These are phyloP conservation scores for Spilogale gracilis DNA, from an alignment of 2,113 vertebrate genomes.

Conservation along the genomic window DNA sequence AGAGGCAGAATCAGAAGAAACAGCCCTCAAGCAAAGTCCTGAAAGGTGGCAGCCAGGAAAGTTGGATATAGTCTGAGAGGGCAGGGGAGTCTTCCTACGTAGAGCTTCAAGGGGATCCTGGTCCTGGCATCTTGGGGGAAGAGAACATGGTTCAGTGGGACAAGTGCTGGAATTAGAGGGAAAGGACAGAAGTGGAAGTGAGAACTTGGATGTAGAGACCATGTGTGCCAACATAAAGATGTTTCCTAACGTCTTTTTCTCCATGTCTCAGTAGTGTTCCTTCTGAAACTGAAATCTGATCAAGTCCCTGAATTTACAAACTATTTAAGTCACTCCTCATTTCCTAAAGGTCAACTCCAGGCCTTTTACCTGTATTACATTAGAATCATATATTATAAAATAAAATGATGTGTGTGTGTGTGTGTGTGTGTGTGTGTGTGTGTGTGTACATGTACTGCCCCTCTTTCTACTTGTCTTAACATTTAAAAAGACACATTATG, in stretches of 20 bases:
- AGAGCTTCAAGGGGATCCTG: too few relatives aligned
- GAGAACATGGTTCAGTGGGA: not conserved
- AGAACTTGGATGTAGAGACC: not conserved
- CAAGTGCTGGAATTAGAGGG: not conserved
- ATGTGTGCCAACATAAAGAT: not conserved
- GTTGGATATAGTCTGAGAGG: fast-evolving
- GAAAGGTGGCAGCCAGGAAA: not conserved
- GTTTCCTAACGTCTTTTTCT: not conserved
- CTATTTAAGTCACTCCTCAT: not conserved
- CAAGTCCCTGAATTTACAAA: not conserved
- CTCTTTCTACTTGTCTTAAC: not conserved
- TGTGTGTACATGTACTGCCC: fast-evolving
- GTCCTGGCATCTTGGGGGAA: not conserved
- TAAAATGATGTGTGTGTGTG: not conserved
- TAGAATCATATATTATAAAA: not conserved
- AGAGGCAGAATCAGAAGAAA: not conserved
- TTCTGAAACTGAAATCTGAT: not conserved
- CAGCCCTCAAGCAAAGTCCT: fast-evolving
- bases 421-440: not conserved
- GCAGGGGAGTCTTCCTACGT: fast-evolving
- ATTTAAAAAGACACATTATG: not conserved
- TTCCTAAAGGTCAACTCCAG: not conserved
- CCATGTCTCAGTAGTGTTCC: not conserved
- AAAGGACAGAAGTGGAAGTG: fast-evolving
- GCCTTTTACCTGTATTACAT: not conserved